Evolutionary conservation across 2,888 invertebrate species (phyloP).

Genomic region (Rhyacophila evoluta): DNA sequence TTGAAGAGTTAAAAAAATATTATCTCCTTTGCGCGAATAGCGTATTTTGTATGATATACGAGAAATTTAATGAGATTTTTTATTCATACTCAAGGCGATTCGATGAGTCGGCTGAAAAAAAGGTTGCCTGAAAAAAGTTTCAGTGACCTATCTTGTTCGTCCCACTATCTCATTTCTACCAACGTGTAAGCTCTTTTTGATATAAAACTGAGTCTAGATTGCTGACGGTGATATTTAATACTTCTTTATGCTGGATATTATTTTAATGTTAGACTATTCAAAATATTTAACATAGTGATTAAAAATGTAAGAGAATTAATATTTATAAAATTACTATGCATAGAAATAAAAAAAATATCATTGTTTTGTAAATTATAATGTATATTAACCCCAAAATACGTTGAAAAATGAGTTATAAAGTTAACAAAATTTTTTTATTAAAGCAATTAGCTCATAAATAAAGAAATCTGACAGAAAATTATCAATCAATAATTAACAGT

Average conservation of each 20-base stretch:
- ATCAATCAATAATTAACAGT: too few relatives aligned
- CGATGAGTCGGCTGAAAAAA: constrained; percentile 22
- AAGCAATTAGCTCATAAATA: too few relatives aligned
- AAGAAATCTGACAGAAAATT: too few relatives aligned
- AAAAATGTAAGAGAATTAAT: not conserved
- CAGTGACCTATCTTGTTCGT: constrained; percentile 4
- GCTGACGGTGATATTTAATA: constrained; percentile 22
- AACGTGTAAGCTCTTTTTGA: constrained; percentile 26
- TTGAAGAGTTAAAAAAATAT: not conserved
- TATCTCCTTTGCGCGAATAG: not conserved
- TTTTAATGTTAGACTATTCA: not conserved
- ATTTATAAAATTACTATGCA: too few relatives aligned
- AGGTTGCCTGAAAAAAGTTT: constrained; percentile 13
- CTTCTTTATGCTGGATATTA: not conserved
- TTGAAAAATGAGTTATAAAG: too few relatives aligned
- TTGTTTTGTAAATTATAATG: too few relatives aligned
- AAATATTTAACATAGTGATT: not conserved
- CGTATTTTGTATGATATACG: not conserved
- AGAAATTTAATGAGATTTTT: constrained; percentile 22
- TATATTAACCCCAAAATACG: too few relatives aligned
- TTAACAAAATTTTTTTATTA: too few relatives aligned
- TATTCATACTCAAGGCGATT: constrained; percentile 7
- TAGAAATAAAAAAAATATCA: too few relatives aligned
- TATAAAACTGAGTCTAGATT: constrained; percentile 13
- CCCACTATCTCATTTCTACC: not conserved